Base-by-base conservation (phyloP, 2,888 invertebrate genomes). In the Dendrolimus houi region DNA sequence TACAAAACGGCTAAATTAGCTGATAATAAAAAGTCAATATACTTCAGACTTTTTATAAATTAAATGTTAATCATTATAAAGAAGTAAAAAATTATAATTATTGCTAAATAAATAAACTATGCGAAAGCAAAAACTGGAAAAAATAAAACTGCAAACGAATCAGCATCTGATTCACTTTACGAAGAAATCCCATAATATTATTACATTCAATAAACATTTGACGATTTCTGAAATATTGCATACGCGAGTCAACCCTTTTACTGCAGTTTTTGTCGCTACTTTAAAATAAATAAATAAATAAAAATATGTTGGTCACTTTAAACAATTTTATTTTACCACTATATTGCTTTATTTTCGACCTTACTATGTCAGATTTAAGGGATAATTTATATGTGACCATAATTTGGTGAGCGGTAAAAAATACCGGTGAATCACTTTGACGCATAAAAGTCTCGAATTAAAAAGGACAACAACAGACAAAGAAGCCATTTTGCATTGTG, bases 401-500 rank as follows among this genome's bases (percentile, higher is more conserved):
- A 47, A 47, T 47, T 47, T 65, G 65, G 66, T 62, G 64, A 63
- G 65, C 64, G 70, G 71, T 79, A 69, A 75, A 71, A 73, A 71
- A 67, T 68, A 72, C 68, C 67, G 73, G 75, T 88, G 87, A 88
- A 77, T 88, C 88, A 88, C 82, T 86, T 85, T 81, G 81, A 83
- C 85, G 87, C 87, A 83, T 88, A 86, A 87, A 86, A 87, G 83
- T 85, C 75, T 87, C 77, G 86, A 89, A 89, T 88, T 89, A 88
- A 83, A 85, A 88, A 84, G 82, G 85, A 85, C 87, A 89, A 89
- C 87, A 89, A 66, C 77, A 74, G 79, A 88, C 89, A 88, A 89
- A 87, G 87, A 82, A 76, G 75, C 79, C 85, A 86, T 90, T 90
- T 89, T 90, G 89, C 89, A 87, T 87, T 80, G 71, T 82, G 65